Conservation (phyloP, 1,140 invertebrate genomes). For the Pseudomyrmex concolor region DNA sequence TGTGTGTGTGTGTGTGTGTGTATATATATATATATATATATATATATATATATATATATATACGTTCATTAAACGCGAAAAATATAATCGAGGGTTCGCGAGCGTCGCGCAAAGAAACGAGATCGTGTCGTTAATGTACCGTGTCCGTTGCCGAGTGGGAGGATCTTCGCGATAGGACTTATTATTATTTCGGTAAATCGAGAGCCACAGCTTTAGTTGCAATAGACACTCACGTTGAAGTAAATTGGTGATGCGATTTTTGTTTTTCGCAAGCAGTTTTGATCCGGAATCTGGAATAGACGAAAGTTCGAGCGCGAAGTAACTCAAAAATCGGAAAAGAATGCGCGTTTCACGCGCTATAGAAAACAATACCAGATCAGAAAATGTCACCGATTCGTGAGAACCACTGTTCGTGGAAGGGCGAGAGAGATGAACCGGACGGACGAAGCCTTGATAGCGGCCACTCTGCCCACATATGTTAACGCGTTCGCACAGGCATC, state of each 20-base stretch:
- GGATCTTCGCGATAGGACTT: constrained; percentile 6
- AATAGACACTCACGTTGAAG: background rate
- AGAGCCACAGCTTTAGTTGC: too few species aligned
- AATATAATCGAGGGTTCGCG: constrained; percentile 80
- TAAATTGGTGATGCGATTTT: background rate
- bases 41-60: constrained; percentile 53
- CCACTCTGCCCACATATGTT: constrained; percentile 70
- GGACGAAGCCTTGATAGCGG: constrained; percentile 69
- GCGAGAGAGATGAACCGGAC: constrained; percentile 61
- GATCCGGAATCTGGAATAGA: background rate
- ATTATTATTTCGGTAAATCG: constrained; percentile 40
- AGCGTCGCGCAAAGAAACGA: constrained; percentile 70
- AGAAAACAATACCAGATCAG: background rate
- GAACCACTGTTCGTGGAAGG: constrained; percentile 66
- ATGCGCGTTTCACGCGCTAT: background rate
- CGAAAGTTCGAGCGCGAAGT: background rate
- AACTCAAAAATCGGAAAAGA: background rate
- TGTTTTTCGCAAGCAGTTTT: background rate
- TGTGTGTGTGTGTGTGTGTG: background rate
- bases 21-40: too few species aligned
- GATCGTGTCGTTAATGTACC: constrained; percentile 75
- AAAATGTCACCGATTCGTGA: constrained; percentile 45
- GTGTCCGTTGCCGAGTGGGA: constrained; percentile 23
- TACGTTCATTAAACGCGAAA: constrained; percentile 83
- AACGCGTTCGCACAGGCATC: constrained; percentile 67